A percentile compares a stretch with the other conserved stretches of the same genome.
Evolutionary conservation across 2,797 vertebrate species (phyloP).

Genomic region (Falco biarmicus): DNA sequence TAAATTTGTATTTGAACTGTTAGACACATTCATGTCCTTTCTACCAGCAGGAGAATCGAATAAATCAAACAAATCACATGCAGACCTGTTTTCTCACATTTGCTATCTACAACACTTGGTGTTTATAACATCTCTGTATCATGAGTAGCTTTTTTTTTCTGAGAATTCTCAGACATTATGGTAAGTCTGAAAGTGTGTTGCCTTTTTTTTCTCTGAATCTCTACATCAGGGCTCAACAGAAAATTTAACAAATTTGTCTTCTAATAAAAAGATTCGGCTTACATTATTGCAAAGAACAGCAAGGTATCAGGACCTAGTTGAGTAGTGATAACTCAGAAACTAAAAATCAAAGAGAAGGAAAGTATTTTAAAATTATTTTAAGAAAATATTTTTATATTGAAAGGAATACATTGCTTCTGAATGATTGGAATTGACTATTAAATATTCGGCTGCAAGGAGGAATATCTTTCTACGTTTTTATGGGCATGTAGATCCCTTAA

Average conservation of each 20-base stretch:
- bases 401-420: background rate
- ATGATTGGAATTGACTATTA: background rate
- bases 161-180: background rate
- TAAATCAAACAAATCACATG: background rate
- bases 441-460: background rate
- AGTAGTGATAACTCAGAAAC: background rate
- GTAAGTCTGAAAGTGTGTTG: background rate
- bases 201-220: background rate
- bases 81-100: background rate
- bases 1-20: background rate
- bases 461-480: background rate
- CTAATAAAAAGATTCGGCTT: background rate
- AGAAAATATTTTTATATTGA: background rate
- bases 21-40: background rate
- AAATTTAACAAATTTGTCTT: background rate
- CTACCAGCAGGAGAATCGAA: background rate
- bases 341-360: background rate
- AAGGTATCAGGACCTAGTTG: background rate
- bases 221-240: background rate
- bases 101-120: background rate
- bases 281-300: background rate
- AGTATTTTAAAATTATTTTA: background rate
- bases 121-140: background rate
- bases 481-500: background rate
- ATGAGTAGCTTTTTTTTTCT: background rate